Conservation (phyloP, 2,797 vertebrate genomes). For the Centroberyx gerrardi region DNA sequence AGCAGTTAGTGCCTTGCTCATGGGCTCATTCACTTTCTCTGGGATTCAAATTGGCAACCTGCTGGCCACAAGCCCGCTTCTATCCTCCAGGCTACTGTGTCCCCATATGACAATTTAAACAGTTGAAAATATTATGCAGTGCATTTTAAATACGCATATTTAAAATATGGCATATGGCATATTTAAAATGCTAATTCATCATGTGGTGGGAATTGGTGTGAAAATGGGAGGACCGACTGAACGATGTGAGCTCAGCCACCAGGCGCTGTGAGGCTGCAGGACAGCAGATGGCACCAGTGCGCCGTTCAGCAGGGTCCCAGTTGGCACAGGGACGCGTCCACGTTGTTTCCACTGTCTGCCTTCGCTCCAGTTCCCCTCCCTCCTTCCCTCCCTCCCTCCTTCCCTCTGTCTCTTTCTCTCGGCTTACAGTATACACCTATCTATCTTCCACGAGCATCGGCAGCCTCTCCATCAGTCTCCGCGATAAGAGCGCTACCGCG, state of each 20-base stretch:
- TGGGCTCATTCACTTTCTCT: too few relatives aligned
- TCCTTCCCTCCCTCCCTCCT: slow-evolving; percentile 51
- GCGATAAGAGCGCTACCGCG: slow-evolving; percentile 76
- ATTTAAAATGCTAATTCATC: too few relatives aligned
- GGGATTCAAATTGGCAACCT: too few relatives aligned
- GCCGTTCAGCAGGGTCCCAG: slow-evolving; percentile 34
- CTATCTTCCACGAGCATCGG: slow-evolving; percentile 79
- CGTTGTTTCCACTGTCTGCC: slow-evolving; percentile 81
- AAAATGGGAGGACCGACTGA: not conserved
- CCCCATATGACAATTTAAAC: too few relatives aligned
- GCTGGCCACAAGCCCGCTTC: too few relatives aligned
- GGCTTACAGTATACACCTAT: slow-evolving; percentile 74
- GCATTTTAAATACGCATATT: too few relatives aligned
- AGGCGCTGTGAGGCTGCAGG: not conserved
- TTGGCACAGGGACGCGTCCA: slow-evolving; percentile 75
- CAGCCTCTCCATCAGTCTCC: slow-evolving; percentile 81
- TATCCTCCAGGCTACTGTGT: too few relatives aligned
- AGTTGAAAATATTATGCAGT: too few relatives aligned
- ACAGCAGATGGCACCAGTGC: slow-evolving; percentile 75
- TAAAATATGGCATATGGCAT: too few relatives aligned
- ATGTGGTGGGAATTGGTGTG: too few relatives aligned
- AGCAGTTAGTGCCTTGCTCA: too few relatives aligned
- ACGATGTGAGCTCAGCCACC: not conserved
- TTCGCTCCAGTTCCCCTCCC: slow-evolving; percentile 65
- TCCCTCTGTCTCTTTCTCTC: slow-evolving; percentile 31